Evolutionary conservation across 2,888 invertebrate genomes (phyloP), one percentile per base, ranked within the genome.

Genomic region (Pterostichus niger): DNA sequence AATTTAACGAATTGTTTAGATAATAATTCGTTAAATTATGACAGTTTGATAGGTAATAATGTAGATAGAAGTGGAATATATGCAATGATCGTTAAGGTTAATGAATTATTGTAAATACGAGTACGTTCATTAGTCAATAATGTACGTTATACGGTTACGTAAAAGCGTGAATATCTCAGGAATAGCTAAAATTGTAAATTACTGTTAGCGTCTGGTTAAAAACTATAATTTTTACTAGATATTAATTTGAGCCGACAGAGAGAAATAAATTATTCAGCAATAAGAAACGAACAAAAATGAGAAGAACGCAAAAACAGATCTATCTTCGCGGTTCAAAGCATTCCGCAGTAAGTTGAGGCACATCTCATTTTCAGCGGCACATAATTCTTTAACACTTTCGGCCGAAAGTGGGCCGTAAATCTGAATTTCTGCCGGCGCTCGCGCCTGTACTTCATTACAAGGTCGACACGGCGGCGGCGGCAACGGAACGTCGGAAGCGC

Each of bases 311-410:
- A 71, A 71, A 71, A 64, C 64, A 64, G 52, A 61, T 61, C 24
- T 31, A 61, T 61, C 9, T 40, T 49, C 73, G 44, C 75, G 13
- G 68, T 17, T 44, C 68, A 71, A 71, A 71, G 68, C 68, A 71
- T 71, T 71, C 68, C 68, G 17, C 15, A 71, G 68, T 64, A 71
- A 71, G 68, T 71, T 46, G 68, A 90, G 90, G 91, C 91, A 91
- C 91, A 91, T 91, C 91, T 91, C 91, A 91, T 91, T 91, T 91
- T 90, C 90, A 89, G 89, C 87, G 88, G 87, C 87, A 90, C 90
- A 91, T 91, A 91, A 91, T 91, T 91, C 91, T 90, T 90, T 89
- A 90, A 90, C 91, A 91, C 91, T 91, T 91, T 90, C 87, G 86
- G 86, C 87, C 64, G 87, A 88, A 88, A 89, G 88, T 88, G 88